phyloP scores from a whole-genome alignment of 2,888 invertebrate species.

The Tridacna gigas region DNA sequence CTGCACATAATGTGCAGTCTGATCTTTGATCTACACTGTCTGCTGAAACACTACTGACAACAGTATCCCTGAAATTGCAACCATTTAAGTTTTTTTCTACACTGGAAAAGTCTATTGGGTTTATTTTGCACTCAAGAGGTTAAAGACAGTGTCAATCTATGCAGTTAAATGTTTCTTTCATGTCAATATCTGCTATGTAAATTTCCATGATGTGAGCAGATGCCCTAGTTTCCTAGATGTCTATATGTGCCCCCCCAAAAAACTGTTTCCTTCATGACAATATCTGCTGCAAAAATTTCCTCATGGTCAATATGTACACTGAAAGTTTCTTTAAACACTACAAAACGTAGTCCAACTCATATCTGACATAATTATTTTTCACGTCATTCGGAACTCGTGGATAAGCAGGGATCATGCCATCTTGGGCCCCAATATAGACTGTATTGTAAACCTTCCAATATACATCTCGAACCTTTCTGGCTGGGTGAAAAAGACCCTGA shows the following conservation, averaged over 20 bases:
- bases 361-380: constrained; percentile 86
- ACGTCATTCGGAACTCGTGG: constrained; percentile 97
- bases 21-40: neutral
- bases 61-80: neutral
- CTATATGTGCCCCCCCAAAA: too few species aligned
- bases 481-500: constrained; percentile 98
- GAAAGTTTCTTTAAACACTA: constrained; percentile 50
- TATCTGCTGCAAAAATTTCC: too few species aligned
- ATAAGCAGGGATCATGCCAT: constrained; percentile 98
- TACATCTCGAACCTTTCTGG: constrained; percentile 99
- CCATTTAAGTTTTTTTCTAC: neutral
- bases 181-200: too few species aligned
- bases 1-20: too few species aligned
- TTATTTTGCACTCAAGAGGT: too few species aligned
- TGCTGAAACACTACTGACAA: neutral
- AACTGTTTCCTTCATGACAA: too few species aligned
- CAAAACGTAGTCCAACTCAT: constrained; percentile 84
- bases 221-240: too few species aligned
- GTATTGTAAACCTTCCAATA: constrained; percentile 99
- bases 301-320: too few species aligned
- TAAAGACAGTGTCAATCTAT: too few species aligned
- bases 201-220: too few species aligned
- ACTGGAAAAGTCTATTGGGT: too few species aligned
- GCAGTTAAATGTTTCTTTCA: too few species aligned
- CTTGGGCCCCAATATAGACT: constrained; percentile 99